Percentiles rank a stretch among this genome's conserved stretches.
Evolutionary conservation across 1,140 invertebrate genomes (phyloP).

Genomic region (Proales similis): DNA sequence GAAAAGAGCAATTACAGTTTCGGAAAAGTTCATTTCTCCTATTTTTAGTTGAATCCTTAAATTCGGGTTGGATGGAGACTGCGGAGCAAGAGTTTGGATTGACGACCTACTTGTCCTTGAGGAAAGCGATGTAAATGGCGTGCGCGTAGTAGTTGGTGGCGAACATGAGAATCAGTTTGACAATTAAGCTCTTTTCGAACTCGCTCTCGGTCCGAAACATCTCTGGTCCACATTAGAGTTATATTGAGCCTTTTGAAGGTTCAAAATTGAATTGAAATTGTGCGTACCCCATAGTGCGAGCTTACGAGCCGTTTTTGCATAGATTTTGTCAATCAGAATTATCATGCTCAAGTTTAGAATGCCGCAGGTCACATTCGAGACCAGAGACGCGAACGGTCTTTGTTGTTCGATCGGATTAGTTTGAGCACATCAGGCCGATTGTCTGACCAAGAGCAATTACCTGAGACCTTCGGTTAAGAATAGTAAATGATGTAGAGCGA

Average conservation of each 20-base stretch:
- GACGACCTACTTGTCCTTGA: constrained; percentile 69
- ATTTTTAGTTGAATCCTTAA: constrained; percentile 13
- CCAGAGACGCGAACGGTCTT: constrained; percentile 25
- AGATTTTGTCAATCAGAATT: constrained; percentile 12
- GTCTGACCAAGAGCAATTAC: background rate
- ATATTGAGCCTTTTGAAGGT: constrained; percentile 33
- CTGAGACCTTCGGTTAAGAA: constrained; percentile 30
- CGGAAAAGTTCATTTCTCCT: background rate
- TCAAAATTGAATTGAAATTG: background rate
- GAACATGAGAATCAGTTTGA: constrained; percentile 93
- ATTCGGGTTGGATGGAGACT: background rate
- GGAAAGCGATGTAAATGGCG: constrained; percentile 96
- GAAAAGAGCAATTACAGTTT: constrained; percentile 1
- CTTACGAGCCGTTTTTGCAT: constrained; percentile 30
- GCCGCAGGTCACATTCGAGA: constrained; percentile 22
- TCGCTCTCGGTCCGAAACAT: constrained; percentile 87
- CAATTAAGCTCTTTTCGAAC: constrained; percentile 88
- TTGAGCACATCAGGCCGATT: background rate
- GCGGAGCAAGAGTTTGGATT: too few relatives aligned
- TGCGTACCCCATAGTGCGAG: constrained; percentile 28
- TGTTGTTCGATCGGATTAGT: background rate
- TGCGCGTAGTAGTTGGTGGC: constrained; percentile 98
- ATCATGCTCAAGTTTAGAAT: constrained; percentile 31
- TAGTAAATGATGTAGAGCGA: constrained; percentile 17
- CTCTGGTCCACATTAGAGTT: constrained; percentile 59